Evolutionary conservation across 2,888 invertebrate species (phyloP).

Genomic region (Osedax fenrisi): DNA sequence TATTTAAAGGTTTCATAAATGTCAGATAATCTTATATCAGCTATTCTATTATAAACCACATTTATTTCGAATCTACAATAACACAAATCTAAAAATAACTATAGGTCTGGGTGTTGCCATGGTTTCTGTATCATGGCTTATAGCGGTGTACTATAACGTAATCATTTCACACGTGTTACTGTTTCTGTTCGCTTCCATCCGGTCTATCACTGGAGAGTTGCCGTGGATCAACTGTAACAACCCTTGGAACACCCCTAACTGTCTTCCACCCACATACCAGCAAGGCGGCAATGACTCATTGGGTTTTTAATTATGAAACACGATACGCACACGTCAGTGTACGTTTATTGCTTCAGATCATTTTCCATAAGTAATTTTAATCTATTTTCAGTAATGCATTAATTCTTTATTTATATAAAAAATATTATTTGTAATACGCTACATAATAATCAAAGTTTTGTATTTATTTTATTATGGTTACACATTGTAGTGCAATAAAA

Average conservation of each 20-base stretch:
- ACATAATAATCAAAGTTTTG: no score
- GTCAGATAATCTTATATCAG: not conserved
- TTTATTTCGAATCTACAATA: not conserved
- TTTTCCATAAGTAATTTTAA: no score
- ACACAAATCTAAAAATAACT: not conserved
- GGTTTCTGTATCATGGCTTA: constrained; percentile 47
- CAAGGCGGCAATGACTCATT: no score
- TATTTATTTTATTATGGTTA: no score
- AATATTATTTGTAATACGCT: no score
- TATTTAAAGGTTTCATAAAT: constrained; percentile 23
- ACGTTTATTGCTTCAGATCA: no score
- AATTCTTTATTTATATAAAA: no score
- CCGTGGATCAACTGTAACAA: constrained; percentile 49
- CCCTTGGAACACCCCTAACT: constrained; percentile 45
- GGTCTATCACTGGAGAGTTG: constrained; percentile 37
- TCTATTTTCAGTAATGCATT: no score
- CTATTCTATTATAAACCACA: not conserved
- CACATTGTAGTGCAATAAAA: no score
- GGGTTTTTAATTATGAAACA: no score
- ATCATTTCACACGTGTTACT: constrained; percentile 48
- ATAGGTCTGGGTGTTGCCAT: constrained; percentile 47
- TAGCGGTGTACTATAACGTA: constrained; percentile 50
- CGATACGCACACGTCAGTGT: no score
- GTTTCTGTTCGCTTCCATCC: constrained; percentile 47
- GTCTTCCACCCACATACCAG: constrained; percentile 42